Conservation (phyloP, 2,888 invertebrate species). For the Drosophila prolongata region DNA sequence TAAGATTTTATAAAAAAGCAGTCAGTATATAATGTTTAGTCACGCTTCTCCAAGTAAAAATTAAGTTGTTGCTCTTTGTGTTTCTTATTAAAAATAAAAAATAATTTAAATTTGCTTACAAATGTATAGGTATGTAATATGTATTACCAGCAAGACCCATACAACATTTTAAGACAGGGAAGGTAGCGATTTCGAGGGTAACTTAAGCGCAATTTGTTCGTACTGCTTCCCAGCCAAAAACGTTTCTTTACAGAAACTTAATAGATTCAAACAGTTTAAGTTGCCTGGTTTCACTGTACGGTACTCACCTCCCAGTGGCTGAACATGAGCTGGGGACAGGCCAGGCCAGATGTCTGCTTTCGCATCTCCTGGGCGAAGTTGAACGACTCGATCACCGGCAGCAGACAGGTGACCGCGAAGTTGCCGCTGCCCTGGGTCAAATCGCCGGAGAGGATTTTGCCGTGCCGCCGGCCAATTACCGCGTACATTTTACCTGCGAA, state of each 20-base stretch:
- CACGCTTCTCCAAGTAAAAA: no score
- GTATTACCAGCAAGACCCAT: no score
- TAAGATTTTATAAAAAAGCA: not conserved
- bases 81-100: no score
- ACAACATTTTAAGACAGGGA: no score
- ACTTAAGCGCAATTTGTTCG: no score
- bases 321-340: conserved; percentile 97
- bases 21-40: no score
- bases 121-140: no score
- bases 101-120: no score
- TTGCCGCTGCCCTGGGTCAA: conserved; percentile 95
- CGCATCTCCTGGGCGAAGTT: conserved; percentile 97
- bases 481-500: conserved; percentile 94
- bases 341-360: conserved; percentile 97
- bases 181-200: no score
- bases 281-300: conserved; percentile 1
- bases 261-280: not conserved
- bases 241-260: no score
- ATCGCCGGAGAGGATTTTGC: conserved; percentile 95
- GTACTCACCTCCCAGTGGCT: conserved; percentile 97
- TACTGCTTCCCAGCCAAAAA: not conserved
- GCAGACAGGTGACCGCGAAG: conserved; percentile 93
- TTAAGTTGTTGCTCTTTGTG: no score
- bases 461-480: conserved; percentile 93
- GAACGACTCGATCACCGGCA: conserved; percentile 99